phyloP scores from a whole-genome alignment of 2,888 invertebrate genomes.

The Conchocele bisecta region DNA sequence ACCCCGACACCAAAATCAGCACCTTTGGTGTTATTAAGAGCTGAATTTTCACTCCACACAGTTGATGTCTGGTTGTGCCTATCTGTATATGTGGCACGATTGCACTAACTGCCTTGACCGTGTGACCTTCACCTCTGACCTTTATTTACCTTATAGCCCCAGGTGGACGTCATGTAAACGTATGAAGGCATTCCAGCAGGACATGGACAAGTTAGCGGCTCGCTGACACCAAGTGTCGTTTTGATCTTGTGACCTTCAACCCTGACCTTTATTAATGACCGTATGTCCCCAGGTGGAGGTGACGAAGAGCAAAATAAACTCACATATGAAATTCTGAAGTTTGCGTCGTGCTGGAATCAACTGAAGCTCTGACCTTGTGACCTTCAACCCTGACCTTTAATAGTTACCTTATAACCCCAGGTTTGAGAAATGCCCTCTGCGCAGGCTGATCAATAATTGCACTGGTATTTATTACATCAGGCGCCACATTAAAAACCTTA shows the following conservation, averaged over 20 bases:
- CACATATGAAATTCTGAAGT: slow-evolving; percentile 85
- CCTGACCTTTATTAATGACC: background rate
- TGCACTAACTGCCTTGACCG: too few relatives aligned
- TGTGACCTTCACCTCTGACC: too few relatives aligned
- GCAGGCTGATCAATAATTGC: slow-evolving; percentile 87
- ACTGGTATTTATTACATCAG: slow-evolving; percentile 86
- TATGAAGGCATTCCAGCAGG: slow-evolving; percentile 84
- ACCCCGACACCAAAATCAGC: too few relatives aligned
- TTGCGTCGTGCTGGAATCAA: slow-evolving; percentile 92
- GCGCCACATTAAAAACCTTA: slow-evolving; percentile 91
- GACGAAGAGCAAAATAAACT: slow-evolving; percentile 88
- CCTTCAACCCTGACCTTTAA: slow-evolving; percentile 81
- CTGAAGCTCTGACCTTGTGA: slow-evolving; percentile 86
- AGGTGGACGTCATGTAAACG: too few relatives aligned
- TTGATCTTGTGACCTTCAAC: slow-evolving; percentile 85
- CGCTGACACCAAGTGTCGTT: slow-evolving; percentile 91
- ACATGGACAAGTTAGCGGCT: slow-evolving; percentile 90
- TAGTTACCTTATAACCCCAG: slow-evolving; percentile 82
- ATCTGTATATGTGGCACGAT: too few relatives aligned
- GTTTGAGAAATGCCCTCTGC: slow-evolving; percentile 90
- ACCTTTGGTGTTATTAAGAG: too few relatives aligned
- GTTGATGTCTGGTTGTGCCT: too few relatives aligned
- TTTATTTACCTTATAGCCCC: too few relatives aligned
- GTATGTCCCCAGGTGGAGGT: slow-evolving; percentile 88
- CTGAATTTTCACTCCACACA: too few relatives aligned